Base-by-base conservation (phyloP, 1,140 invertebrate species). In the Trissolcus basalis region DNA sequence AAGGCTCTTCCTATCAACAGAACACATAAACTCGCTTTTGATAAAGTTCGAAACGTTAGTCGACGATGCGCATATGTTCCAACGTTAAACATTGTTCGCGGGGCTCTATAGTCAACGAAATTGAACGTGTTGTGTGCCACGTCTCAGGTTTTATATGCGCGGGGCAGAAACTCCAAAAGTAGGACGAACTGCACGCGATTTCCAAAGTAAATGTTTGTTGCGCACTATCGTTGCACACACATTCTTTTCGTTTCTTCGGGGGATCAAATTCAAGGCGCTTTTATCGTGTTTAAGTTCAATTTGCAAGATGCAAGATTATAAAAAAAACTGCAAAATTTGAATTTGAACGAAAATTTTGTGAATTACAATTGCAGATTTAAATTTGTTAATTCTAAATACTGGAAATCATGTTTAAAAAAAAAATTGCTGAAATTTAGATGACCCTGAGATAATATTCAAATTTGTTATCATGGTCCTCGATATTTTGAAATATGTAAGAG, bases 1-100 rank as follows among this genome's bases (percentile, higher is more conserved):
- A 55, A 63, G 44, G 61, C 19, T 27, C 77, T 74, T 74, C 70
- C 70, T 74, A 78, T 78, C 77, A 74, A 78, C 70, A 67, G 67
- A 70, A 71, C 67, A 74, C 77, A 77, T 77, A 78, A 78, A 78
- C 77, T 78, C 53, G 77, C 71, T 75, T 75, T 79, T 79, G 77
- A 75, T 79, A 79, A 79, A 75, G 71, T 79, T 79, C 71, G 77
- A 75, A 79, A 71, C 54, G 77, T 72, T 75, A 75, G 71, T 75
- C 67, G 60, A 68, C 77, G 71, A 74, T 78, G 70, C 70, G 71
- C 77, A 75, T 58, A 79, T 67, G 77, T 73, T 76, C 69, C 2
- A 51, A 61, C 32, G 53, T 58, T 73, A 79, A 68, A 76, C 72
- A 65, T 59, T 79, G 68, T 54, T 76, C 36, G 9, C 36, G 39